Base-by-base conservation (phyloP, 1,140 invertebrate genomes). In the Cotesia glomerata region DNA sequence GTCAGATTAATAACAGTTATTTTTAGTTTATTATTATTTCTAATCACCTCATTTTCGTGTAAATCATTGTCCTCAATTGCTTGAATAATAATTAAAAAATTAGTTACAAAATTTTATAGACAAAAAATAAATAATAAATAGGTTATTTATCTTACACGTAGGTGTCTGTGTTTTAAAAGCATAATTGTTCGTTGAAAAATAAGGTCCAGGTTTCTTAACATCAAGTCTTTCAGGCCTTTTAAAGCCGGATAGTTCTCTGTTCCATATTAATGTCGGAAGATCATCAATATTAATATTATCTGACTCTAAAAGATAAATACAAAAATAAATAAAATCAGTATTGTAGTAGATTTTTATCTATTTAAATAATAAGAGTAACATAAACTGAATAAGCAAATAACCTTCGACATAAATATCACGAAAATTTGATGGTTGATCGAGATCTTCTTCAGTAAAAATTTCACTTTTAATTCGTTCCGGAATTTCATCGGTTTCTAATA, bases 151-250 rank as follows among this genome's bases (percentile, higher is more conserved):
- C 74, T 72, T 66, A 77, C 78, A 59, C 34, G 58, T 13, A 8
- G 67, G 7, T 18, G 78, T 76, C 72, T 84, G 80, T 32, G 76
- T 79, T 74, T 88, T 86, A 56, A 90, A 90, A 36, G 87, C 88
- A 72, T 87, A 90, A 81, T 90, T 90, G 81, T 89, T 91, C 1
- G 89, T 89, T 65, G 89, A 90, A 84, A 93, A 91, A 58, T 89
- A 90, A 26, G 96, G 95, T 39, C 96, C 95, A 2, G 96, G 95
- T 88, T 97, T 97, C 87, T 97, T 97, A n/a, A 97, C 95, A 86
- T 97, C 95, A 51, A 97, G 89, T 77, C 95, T 90, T 88, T 97
- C 95, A 71, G 91, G 91, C 77, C 95, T 89, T 75, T 94, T 92
- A 85, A 97, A 97, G 36, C 93, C 93, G 32, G 84, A 78, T 8